Base-by-base conservation (phyloP, 2,113 vertebrate genomes). In the Dasyprocta punctata region DNA sequence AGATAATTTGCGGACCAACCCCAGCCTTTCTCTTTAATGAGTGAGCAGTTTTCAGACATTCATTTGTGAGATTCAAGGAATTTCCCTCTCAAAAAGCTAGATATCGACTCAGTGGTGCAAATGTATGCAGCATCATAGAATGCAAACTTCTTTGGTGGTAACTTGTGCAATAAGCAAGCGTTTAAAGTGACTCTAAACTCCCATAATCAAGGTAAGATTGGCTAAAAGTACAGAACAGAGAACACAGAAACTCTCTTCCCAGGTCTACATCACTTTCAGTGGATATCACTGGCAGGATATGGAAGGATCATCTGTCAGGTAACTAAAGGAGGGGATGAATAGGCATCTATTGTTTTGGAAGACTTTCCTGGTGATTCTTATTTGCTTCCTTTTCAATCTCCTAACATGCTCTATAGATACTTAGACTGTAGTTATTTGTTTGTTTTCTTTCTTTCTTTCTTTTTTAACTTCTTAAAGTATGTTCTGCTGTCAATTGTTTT, bases 401-500 rank as follows among this genome's bases (percentile, higher is more conserved):
- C 26, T 81, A 78, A 16, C 8, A 7, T 73, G 12, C 2, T 30
- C 38, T 77, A 6, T 30, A 81, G 10, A 38, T n/a, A 30, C 75
- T 2, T 61, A 3, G 61, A 24, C 22, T 38, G 3, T 28, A n/a
- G n/a, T n/a, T n/a, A n/a, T n/a, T n/a, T n/a, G n/a, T n/a, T n/a
- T n/a, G n/a, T n/a, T n/a, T n/a, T n/a, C n/a, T n/a, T n/a, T n/a
- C n/a, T n/a, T 5, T 8, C 8, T 19, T 54, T 54, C 65, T n/a
- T 49, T 82, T 73, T 94, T 7, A 56, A 30, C 82, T 91, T 80
- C 82, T 91, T 80, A 80, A 63, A 47, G 16, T 69, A 11, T 61
- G 9, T 95, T 85, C 89, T 60, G 19, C 13, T n/a, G 24, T 60
- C 52, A 84, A 58, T 73, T 94, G 2, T 44, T 89, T 96, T 54